Base-by-base conservation (phyloP, 2,113 vertebrate genomes). In the Fulica atra region DNA sequence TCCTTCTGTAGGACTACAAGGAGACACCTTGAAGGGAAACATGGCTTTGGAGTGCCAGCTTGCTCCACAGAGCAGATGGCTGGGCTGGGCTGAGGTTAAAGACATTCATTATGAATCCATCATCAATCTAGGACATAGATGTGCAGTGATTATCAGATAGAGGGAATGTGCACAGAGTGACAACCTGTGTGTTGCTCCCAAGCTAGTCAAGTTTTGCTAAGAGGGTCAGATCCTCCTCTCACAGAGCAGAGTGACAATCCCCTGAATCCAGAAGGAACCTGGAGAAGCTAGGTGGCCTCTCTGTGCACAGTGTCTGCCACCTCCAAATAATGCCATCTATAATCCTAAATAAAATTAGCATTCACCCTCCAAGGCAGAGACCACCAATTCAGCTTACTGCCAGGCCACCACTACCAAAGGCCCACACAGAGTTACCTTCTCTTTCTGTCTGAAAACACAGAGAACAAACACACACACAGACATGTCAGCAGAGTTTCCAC, bases 21-120 rank as follows among this genome's bases (percentile, higher is more conserved):
- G 88, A 93, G 95, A 95, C 91, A 94, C 86, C 90, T 92, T 92
- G 95, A 96, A 95, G 88, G 65, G 94, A 81, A 79, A 89, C 92
- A 72, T 48, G 88, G 76, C 83, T 96, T 72, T 72, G 82, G 68
- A 90, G 73, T 87, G 82, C 78, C 96, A 94, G 94, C 78, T 84
- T 77, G 59, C 80, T 84, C 76, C 77, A 48, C 50, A 51, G 69
- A 97, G 92, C 96, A 97, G 94, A 97, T 96, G 94, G 96, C 89
- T 95, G 93, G 81, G 87, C 87, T 88, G 59, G 94, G 92, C 94
- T 86, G 90, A 81, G 88, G 86, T 87, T 89, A 94, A 84, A 92
- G 93, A 88, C 59, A 16, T 68, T 96, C 86, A 93, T 91, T 91
- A 96, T 15, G 91, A 95, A 96, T 60, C 92, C 92, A 80, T 69